Evolutionary conservation across 2,797 vertebrate species (phyloP), one percentile per base, ranked within the genome.

Genomic region (Acanthopagrus latus): DNA sequence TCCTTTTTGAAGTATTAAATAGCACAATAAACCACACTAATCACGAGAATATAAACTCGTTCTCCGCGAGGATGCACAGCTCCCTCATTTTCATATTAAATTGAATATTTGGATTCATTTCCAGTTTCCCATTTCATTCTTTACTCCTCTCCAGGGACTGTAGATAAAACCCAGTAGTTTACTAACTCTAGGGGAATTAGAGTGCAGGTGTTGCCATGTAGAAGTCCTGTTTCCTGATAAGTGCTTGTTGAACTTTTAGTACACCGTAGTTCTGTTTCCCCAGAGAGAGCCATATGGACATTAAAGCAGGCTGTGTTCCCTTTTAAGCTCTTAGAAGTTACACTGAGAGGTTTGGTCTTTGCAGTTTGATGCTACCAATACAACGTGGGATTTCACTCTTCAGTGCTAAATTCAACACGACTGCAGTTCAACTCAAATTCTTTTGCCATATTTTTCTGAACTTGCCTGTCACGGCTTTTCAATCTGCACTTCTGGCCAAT

Each of bases 181-280:
- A 46, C 3, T 12, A 7, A 41, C 67, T 82, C 29, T 4, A 10
- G 62, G 73, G 41, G 58, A 64, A 57, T 79, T 44, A 58, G 38
- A 73, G 51, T 48, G 59, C 55, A 67, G 43, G 55, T 58, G 73
- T 59, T 56, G 25, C 48, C 29, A 51, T 29, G 43, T 20, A 54
- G 25, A 54, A 21, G 47, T 70, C 29, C 29, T 56, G 54, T 70
- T 85, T 87, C 58, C 44, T 5, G 25, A 68, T 50, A 70, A 66
- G 66, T 65, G 74, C 47, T 77, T 62, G 73, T 71, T 85, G 67
- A 78, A 86, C 74, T 56, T 77, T 60, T 55, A 54, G 2, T 60
- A 41, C 29, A 25, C 55, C 73, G 69, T 29, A 21, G 46, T 64
- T 17, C 47, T 47, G 21, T 66, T 80, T 74, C 58, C 48, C 41